phyloP scores from a whole-genome alignment of 2,888 invertebrate species.

The Cordilura impudica region DNA sequence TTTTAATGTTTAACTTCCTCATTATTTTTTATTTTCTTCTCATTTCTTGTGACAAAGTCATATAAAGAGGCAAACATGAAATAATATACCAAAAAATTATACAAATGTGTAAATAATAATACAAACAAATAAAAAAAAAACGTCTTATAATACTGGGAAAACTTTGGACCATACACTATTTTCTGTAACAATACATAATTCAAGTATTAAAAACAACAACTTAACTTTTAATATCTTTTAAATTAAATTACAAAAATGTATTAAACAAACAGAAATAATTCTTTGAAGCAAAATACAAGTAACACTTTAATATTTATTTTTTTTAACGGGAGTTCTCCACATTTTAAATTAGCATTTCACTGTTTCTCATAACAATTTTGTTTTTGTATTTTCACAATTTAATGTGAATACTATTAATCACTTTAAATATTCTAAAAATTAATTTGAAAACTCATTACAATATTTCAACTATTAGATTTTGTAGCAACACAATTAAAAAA shows the following conservation, averaged over 20 bases:
- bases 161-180: constrained; percentile 60
- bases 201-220: constrained; percentile 49
- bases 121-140: constrained; percentile 9
- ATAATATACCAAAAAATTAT: too few species aligned
- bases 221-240: constrained; percentile 65
- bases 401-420: too few species aligned
- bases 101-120: constrained; percentile 2
- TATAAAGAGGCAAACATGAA: constrained; percentile 56
- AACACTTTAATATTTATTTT: too few species aligned
- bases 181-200: constrained; percentile 18
- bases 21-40: not conserved
- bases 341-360: too few species aligned
- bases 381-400: too few species aligned
- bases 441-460: too few species aligned
- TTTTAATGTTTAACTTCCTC: constrained; percentile 65
- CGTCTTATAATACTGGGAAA: constrained; percentile 40
- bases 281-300: too few species aligned
- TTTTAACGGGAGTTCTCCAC: too few species aligned
- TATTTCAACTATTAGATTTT: too few species aligned
- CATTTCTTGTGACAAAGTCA: constrained; percentile 61
- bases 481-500: too few species aligned
- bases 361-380: too few species aligned
- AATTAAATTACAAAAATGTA: constrained; percentile 12
- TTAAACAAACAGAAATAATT: constrained; percentile 1
- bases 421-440: too few species aligned